Evolutionary conservation across 2,888 invertebrate species (phyloP), one percentile per base, ranked within the genome.

Genomic region (Synergus japonicus): DNA sequence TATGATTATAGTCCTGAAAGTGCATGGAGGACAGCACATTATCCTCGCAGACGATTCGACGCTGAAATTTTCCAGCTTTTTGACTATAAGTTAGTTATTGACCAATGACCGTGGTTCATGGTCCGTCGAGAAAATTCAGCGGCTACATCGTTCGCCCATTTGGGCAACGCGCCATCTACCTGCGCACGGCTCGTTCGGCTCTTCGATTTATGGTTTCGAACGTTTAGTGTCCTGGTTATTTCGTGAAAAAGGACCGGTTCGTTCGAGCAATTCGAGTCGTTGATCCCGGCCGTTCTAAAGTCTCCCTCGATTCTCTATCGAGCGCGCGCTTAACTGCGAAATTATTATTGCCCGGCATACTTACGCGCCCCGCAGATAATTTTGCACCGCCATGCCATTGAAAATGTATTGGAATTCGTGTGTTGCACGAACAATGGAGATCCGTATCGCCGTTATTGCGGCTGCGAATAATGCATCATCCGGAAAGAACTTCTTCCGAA

Each of bases 91-190:
- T 63, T 58, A 76, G 49, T 78, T 80, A 44, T 46, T 73, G 22
- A 13, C 77, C 49, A 22, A 37, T 78, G 37, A 29, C 54, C 46
- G 9, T 49, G 66, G 63, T 43, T 67, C 64, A 73, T 22, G 78
- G 65, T 76, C 80, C 82, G 80, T 67, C 76, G 81, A 79, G 86
- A 84, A 85, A 86, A 85, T 87, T 86, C 83, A 84, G 85, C 79
- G 85, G 83, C 82, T 83, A 80, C 79, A 85, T 81, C 82, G 85
- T 83, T 86, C 84, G 85, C 81, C 86, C 86, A 86, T 88, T 87
- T 87, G 87, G 86, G 85, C 87, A 86, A 77, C 79, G 85, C 88
- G 88, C 87, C 88, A 88, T 87, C 88, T 88, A 86, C 87, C 87
- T 87, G 86, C 83, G 80, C 76, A 80, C 37, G 65, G 67, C 79